Evolutionary conservation across 2,888 invertebrate genomes (phyloP).

Genomic region (Harpalus rubripes): DNA sequence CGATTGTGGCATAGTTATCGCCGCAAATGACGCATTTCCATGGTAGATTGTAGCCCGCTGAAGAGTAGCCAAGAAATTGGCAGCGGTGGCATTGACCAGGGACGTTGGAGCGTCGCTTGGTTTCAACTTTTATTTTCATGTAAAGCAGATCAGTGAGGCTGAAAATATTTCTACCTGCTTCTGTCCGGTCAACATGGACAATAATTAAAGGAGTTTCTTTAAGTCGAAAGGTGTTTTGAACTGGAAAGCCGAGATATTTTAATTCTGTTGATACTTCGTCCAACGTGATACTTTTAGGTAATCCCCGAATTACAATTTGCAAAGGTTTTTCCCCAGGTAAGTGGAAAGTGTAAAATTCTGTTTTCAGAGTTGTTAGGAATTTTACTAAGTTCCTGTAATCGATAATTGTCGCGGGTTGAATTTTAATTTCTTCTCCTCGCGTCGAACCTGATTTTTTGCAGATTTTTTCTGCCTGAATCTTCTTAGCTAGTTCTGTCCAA

Average conservation of each 20-base stretch:
- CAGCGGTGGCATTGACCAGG: neutral
- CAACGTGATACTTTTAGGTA: too few species aligned
- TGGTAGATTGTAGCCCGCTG: neutral
- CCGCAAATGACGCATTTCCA: neutral
- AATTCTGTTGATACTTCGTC: neutral
- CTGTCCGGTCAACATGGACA: neutral
- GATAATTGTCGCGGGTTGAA: neutral
- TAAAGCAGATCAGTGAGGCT: neutral
- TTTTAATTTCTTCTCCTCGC: neutral
- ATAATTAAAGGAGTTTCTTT: neutral
- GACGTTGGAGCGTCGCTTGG: neutral
- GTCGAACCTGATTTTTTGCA: neutral
- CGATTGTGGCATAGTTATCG: neutral
- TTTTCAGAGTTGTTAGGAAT: too few species aligned
- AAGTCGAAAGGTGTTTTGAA: neutral
- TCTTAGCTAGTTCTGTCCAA: neutral
- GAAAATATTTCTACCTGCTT: neutral
- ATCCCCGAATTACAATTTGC: too few species aligned
- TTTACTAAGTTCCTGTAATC: slow-evolving; percentile 2
- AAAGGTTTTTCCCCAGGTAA: too few species aligned
- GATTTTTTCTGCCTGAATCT: neutral
- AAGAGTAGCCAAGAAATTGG: neutral
- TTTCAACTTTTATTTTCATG: neutral
- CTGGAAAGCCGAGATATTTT: neutral
- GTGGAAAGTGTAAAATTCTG: too few species aligned